Evolutionary conservation across 2,797 vertebrate genomes (phyloP).

Genomic region (Tamandua tetradactyla): DNA sequence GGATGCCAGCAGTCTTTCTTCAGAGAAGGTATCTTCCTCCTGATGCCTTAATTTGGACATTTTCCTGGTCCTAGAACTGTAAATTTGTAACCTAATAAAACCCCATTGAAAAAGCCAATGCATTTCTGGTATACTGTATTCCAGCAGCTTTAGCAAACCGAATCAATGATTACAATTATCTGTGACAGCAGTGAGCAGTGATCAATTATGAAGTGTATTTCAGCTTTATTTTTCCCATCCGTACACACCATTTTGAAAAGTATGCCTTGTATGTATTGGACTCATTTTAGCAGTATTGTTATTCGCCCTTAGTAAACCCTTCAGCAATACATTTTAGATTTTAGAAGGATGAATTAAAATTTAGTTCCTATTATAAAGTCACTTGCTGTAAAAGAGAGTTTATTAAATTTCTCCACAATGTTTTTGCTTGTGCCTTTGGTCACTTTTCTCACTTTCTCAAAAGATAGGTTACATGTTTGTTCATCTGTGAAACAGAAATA

Average conservation of each 20-base stretch:
- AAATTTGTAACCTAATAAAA: no score
- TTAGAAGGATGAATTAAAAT: conserved; percentile 49
- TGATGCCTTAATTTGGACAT: no score
- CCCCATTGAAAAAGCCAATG: no score
- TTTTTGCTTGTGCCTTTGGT: conserved; percentile 21
- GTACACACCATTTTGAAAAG: background rate
- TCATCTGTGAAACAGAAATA: conserved; percentile 7
- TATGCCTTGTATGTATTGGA: background rate
- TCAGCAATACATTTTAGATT: background rate
- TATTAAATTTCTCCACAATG: conserved; percentile 20
- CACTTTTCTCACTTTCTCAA: conserved; percentile 20
- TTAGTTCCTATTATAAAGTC: conserved; percentile 3
- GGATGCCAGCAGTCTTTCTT: no score
- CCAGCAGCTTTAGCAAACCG: no score
- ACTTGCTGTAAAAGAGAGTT: background rate
- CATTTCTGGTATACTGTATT: no score
- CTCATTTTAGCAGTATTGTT: conserved; percentile 20
- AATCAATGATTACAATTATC: background rate
- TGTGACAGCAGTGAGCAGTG: background rate
- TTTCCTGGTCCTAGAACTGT: no score
- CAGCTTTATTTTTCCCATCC: background rate
- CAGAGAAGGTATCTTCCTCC: no score
- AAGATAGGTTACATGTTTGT: background rate
- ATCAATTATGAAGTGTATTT: conserved; percentile 17
- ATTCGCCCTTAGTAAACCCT: background rate